Evolutionary conservation across 2,888 invertebrate genomes (phyloP).

Genomic region (Leptura quadrifasciata): DNA sequence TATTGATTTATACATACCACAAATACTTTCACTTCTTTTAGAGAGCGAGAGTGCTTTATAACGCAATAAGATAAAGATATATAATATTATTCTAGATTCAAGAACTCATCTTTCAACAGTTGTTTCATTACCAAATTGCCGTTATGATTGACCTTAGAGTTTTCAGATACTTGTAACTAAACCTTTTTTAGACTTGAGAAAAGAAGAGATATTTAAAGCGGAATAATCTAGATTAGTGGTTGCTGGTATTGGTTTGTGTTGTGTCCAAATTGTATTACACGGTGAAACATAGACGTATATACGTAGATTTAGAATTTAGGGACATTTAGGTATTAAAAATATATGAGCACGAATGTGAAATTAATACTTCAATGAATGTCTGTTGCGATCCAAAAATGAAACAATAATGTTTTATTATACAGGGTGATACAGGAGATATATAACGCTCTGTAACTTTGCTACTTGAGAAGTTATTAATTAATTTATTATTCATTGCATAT

Average conservation of each 20-base stretch:
- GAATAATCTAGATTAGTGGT: slow-evolving; percentile 6
- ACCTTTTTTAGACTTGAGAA: not conserved
- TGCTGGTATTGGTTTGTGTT: not conserved
- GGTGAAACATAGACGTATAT: not conserved
- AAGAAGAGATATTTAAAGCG: slow-evolving; percentile 5
- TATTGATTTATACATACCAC: slow-evolving; percentile 10
- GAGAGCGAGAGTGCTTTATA: slow-evolving; percentile 1
- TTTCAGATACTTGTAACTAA: not conserved
- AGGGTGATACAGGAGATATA: too few relatives aligned
- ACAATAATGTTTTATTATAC: too few relatives aligned
- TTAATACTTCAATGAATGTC: too few relatives aligned
- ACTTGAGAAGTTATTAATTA: too few relatives aligned
- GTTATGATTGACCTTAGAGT: not conserved
- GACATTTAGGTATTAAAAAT: not conserved
- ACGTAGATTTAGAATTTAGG: not conserved
- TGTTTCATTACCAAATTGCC: not conserved
- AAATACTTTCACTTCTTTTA: slow-evolving; percentile 29
- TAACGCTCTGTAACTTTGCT: too few relatives aligned
- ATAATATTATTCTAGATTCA: not conserved
- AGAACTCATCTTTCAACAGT: not conserved
- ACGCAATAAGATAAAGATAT: not conserved
- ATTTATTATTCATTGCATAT: too few relatives aligned
- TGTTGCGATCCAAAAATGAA: too few relatives aligned
- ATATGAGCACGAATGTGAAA: not conserved
- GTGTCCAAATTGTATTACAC: not conserved